Conservation (phyloP, 2,113 vertebrate species). For the Pelusios castaneus region DNA sequence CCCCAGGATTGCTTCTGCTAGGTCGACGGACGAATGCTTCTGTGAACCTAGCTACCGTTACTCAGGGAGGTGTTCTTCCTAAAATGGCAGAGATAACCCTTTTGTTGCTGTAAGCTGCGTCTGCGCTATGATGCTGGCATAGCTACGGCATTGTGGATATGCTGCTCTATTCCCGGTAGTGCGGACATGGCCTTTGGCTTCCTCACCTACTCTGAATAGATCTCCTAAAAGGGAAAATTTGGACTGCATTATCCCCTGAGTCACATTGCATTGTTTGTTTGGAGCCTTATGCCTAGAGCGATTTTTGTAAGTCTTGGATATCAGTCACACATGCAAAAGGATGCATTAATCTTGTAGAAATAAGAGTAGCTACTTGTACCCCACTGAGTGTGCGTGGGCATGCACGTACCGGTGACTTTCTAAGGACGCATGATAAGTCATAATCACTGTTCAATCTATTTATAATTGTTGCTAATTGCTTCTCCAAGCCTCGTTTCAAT, state of each 20-base stretch:
- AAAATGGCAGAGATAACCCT: no score
- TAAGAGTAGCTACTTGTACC: background rate
- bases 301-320: background rate
- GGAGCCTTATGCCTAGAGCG: background rate
- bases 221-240: background rate
- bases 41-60: no score
- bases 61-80: no score
- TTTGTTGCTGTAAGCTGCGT: no score
- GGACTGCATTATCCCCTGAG: accelerated
- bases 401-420: background rate
- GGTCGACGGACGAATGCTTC: no score
- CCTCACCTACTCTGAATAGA: background rate
- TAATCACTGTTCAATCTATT: conserved; percentile 8
- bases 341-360: background rate
- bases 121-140: no score
- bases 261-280: background rate
- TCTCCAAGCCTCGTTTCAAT: background rate
- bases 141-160: no score
- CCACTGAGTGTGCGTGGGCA: background rate
- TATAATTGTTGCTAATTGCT: conserved; percentile 25
- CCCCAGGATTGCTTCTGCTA: no score
- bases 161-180: no score
- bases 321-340: background rate
- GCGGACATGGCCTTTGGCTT: background rate
- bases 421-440: background rate